Percentiles rank a stretch among this genome's conserved stretches.
phyloP scores from a whole-genome alignment of 35 echinoderm and acorn worm species.

The Patiria miniata region DNA sequence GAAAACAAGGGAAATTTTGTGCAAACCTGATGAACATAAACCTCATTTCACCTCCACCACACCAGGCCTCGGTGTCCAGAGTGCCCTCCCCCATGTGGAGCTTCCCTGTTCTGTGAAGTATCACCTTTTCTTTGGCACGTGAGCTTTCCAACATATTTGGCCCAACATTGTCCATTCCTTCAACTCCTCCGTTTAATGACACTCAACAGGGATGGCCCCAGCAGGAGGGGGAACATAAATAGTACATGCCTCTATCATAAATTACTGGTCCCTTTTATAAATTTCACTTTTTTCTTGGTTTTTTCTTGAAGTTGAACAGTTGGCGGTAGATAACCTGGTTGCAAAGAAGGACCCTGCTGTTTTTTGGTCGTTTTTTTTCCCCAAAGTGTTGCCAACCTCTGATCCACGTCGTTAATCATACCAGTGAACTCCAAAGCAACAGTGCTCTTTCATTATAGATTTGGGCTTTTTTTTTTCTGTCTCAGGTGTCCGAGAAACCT shows the following conservation, averaged over 20 bases:
- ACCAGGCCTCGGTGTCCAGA: too few relatives aligned
- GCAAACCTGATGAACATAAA: too few relatives aligned
- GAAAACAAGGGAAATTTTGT: too few relatives aligned
- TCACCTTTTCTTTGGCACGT: neutral
- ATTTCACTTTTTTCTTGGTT: too few relatives aligned
- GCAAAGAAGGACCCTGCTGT: neutral
- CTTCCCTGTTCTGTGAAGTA: neutral
- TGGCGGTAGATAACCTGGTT: neutral
- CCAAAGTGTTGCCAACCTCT: neutral
- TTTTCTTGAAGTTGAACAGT: neutral
- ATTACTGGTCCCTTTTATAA: too few relatives aligned
- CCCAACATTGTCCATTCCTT: neutral
- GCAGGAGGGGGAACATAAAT: too few relatives aligned
- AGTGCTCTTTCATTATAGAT: too few relatives aligned
- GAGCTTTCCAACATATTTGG: conserved; percentile 13
- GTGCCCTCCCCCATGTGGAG: neutral
- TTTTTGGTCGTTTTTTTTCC: neutral
- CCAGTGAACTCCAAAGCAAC: neutral
- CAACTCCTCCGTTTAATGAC: too few relatives aligned
- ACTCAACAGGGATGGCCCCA: too few relatives aligned
- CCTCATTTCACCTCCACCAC: neutral
- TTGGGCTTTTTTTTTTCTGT: too few relatives aligned
- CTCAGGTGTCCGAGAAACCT: too few relatives aligned
- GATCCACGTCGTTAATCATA: neutral
- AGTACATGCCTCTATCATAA: too few relatives aligned